phyloP scores from a whole-genome alignment of 1,140 invertebrate genomes.

The Drosophila nasuta region DNA sequence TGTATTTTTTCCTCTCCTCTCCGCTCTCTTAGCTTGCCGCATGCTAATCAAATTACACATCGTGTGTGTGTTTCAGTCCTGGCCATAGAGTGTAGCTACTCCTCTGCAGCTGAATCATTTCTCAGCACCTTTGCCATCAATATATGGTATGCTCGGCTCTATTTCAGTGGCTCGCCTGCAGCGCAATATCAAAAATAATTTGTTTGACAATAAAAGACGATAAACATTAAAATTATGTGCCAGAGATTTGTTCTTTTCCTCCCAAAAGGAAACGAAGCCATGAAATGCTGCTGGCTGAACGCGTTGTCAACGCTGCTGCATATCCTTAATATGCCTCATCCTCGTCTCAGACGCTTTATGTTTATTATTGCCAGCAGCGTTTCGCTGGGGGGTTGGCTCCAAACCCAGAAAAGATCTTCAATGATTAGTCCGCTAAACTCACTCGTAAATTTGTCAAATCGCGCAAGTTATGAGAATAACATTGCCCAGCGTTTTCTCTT shows the following conservation, averaged over 20 bases:
- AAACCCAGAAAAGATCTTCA: conserved; percentile 55
- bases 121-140: conserved; percentile 66
- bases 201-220: conserved; percentile 85
- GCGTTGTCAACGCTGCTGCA: conserved; percentile 54
- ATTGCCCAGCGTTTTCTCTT: conserved; percentile 7
- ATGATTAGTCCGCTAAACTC: conserved; percentile 78
- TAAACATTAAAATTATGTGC: conserved; percentile 84
- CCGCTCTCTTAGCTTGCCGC: conserved; percentile 18
- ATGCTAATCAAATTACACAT: conserved; percentile 81
- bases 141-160: conserved; percentile 38
- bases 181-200: conserved; percentile 84
- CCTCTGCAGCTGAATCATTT: conserved; percentile 71
- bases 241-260: conserved; percentile 60
- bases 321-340: conserved; percentile 44
- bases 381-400: conserved; percentile 12
- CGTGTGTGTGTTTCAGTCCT: conserved; percentile 40
- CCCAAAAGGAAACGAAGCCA: background rate
- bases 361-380: conserved; percentile 59
- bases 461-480: conserved; percentile 62
- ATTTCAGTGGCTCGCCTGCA: conserved; percentile 58
- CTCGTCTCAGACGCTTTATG: conserved; percentile 29
- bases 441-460: conserved; percentile 83
- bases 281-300: background rate
- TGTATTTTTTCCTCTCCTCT: conserved; percentile 44
- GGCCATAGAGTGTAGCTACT: conserved; percentile 34